Conservation (phyloP, 2,797 vertebrate species). For the Rhinophrynus dorsalis region DNA sequence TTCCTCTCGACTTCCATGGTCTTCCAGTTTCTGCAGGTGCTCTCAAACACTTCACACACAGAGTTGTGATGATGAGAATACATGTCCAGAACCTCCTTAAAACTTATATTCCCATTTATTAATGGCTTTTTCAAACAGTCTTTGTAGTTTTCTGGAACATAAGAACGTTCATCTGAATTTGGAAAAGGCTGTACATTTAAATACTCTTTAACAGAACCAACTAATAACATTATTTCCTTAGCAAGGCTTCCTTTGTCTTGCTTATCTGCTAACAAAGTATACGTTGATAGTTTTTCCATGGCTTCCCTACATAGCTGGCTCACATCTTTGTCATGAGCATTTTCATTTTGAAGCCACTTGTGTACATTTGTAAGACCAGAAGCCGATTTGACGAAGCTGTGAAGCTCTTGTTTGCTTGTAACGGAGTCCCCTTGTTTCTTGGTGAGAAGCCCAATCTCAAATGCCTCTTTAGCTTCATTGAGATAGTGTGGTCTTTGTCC, state of each 20-base stretch:
- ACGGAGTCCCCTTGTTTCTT: constrained; percentile 65
- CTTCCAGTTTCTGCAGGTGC: constrained; percentile 55
- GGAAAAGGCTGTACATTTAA: constrained; percentile 70
- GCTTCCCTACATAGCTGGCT: constrained; percentile 70
- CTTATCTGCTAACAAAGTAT: constrained; percentile 58
- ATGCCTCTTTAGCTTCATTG: constrained; percentile 79
- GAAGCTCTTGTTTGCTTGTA: constrained; percentile 87
- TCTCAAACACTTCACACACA: constrained; percentile 70
- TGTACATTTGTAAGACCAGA: constrained; percentile 78
- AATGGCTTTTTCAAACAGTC: constrained; percentile 53
- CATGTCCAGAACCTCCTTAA: constrained; percentile 69
- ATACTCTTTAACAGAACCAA: constrained; percentile 66
- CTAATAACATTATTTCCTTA: constrained; percentile 72
- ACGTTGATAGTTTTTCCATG: constrained; percentile 69
- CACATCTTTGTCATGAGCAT: constrained; percentile 41
- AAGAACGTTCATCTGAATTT: constrained; percentile 76
- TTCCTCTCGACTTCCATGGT: background rate
- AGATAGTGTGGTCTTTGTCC: constrained; percentile 66
- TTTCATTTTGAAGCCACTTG: constrained; percentile 68
- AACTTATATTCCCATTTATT: constrained; percentile 61
- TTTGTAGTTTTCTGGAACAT: constrained; percentile 81
- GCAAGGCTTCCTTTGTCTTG: constrained; percentile 68
- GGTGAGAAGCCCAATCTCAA: constrained; percentile 83
- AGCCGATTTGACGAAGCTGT: constrained; percentile 85
- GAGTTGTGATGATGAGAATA: constrained; percentile 82